phyloP scores from a whole-genome alignment of 2,888 invertebrate species.

The Danaus chrysippus region DNA sequence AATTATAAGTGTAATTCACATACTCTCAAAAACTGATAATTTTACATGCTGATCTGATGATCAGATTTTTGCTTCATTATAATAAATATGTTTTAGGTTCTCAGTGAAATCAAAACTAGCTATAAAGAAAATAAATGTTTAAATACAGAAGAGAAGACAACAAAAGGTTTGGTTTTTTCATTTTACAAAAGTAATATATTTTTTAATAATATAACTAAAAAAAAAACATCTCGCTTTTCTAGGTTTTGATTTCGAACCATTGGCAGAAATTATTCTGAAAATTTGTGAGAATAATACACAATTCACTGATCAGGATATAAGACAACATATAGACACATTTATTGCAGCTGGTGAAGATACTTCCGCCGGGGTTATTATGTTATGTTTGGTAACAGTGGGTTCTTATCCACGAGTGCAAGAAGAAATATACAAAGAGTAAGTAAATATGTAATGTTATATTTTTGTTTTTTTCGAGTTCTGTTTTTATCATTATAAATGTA shows the following conservation, averaged over 20 bases:
- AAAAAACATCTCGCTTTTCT: constrained; percentile 20
- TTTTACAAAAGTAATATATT: no score
- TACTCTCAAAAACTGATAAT: no score
- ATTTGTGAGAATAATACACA: constrained; percentile 38
- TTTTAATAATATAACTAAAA: no score
- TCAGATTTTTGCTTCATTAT: no score
- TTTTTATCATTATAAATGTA: no score
- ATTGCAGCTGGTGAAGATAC: constrained; percentile 78
- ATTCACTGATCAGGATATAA: constrained; percentile 72
- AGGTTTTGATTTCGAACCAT: constrained; percentile 68
- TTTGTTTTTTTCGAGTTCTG: not conserved
- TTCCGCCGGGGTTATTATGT: constrained; percentile 64
- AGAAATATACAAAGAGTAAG: constrained; percentile 54
- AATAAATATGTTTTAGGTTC: no score
- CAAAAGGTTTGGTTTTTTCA: no score
- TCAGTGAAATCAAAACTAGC: no score
- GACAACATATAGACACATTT: constrained; percentile 80
- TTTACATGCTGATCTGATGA: no score
- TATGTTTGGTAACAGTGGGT: constrained; percentile 59
- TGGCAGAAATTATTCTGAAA: constrained; percentile 76
- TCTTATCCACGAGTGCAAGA: constrained; percentile 63
- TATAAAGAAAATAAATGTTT: no score
- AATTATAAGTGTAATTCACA: no score
- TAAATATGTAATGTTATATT: not conserved
- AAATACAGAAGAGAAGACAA: no score